A percentile compares a stretch with the other conserved stretches of the same genome.
phyloP scores from a whole-genome alignment of 2,797 vertebrate species.

The Cynopterus sphinx region DNA sequence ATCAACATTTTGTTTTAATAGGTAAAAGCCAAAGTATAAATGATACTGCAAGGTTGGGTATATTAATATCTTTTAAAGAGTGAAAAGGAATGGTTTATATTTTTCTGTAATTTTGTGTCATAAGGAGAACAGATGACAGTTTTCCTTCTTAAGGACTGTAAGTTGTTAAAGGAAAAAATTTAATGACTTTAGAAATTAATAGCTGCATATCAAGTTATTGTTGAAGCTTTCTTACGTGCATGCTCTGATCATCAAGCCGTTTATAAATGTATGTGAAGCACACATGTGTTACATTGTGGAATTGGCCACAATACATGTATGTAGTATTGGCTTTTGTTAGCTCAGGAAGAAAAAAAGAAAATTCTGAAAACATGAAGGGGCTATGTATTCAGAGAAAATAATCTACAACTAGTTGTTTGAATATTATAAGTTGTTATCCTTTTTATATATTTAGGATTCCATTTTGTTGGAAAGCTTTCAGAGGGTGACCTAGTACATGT shows the following conservation, averaged over 20 bases:
- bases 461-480: conserved; percentile 70
- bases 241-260: conserved; percentile 3
- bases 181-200: background rate
- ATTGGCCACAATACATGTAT: background rate
- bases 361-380: conserved; percentile 19
- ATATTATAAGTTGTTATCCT: conserved; percentile 26
- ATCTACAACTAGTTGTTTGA: background rate
- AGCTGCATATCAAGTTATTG: background rate
- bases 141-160: background rate
- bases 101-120: conserved; percentile 34
- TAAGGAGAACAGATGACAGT: background rate
- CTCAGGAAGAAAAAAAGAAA: background rate
- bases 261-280: background rate
- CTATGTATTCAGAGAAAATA: conserved; percentile 34
- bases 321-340: background rate
- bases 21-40: background rate
- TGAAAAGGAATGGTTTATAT: background rate
- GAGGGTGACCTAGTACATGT: conserved; percentile 73
- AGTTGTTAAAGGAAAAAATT: background rate
- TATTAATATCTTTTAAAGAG: background rate
- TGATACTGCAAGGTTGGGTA: background rate
- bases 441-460: conserved; percentile 63
- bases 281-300: background rate
- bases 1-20: background rate
- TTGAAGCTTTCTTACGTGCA: background rate